A percentile compares a stretch with the other conserved stretches of the same genome.
Conservation (phyloP, 2,797 vertebrate species). For the Arnoldichthys spilopterus region DNA sequence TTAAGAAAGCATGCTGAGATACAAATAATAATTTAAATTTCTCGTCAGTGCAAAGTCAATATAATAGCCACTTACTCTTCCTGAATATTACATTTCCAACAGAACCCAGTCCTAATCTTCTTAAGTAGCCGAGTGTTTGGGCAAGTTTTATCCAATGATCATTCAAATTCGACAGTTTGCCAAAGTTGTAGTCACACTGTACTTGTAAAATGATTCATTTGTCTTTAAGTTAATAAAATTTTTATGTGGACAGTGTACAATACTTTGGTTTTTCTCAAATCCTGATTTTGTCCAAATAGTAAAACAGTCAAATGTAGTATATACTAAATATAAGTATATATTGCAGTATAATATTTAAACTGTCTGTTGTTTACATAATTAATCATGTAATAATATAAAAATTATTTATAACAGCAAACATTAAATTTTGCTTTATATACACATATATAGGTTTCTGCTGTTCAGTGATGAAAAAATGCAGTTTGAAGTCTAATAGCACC, state of each 20-base stretch:
- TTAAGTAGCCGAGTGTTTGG: conserved; percentile 34
- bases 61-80: conserved; percentile 7
- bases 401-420: too few relatives aligned
- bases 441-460: too few relatives aligned
- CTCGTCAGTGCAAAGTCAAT: conserved; percentile 1
- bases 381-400: too few relatives aligned
- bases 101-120: conserved; percentile 27
- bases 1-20: background rate
- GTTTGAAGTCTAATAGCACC: too few relatives aligned
- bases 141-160: conserved; percentile 9
- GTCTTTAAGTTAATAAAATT: conserved; percentile 12
- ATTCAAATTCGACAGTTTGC: conserved; percentile 3
- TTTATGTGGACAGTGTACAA: background rate
- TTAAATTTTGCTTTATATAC: too few relatives aligned
- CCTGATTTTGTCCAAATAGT: background rate
- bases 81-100: background rate
- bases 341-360: too few relatives aligned
- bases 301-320: too few relatives aligned
- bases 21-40: background rate
- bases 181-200: background rate
- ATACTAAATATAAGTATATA: too few relatives aligned
- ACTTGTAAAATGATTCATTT: conserved; percentile 26
- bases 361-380: too few relatives aligned
- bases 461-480: too few relatives aligned
- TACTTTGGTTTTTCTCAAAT: background rate